Percentiles rank a stretch among this genome's conserved stretches.
Evolutionary conservation across 2,797 vertebrate genomes (phyloP).

Genomic region (Ctenopoma multispine): DNA sequence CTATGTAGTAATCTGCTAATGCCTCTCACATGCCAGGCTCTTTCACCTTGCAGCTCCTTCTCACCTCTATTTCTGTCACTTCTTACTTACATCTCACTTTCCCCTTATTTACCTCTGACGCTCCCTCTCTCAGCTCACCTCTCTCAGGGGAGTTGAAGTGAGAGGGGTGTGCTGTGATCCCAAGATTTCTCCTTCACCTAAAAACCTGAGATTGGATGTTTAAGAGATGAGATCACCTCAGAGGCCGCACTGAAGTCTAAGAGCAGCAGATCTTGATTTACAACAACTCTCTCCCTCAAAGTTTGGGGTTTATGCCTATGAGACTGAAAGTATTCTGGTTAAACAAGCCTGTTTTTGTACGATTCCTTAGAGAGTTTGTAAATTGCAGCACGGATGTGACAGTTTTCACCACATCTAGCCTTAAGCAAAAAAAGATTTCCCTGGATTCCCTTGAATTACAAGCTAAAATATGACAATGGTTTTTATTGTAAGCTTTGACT

Average conservation of each 20-base stretch:
- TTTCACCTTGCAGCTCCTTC: slow-evolving; percentile 48
- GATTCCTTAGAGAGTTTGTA: slow-evolving; percentile 52
- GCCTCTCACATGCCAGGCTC: slow-evolving; percentile 76
- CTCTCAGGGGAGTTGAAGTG: slow-evolving; percentile 33
- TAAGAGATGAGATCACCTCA: slow-evolving; percentile 57
- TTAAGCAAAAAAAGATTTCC: slow-evolving; percentile 72
- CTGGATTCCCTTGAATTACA: slow-evolving; percentile 69
- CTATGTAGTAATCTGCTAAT: slow-evolving; percentile 76
- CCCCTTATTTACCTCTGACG: slow-evolving; percentile 18
- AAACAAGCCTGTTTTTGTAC: slow-evolving; percentile 57
- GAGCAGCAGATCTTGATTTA: slow-evolving; percentile 19
- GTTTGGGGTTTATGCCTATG: slow-evolving; percentile 23
- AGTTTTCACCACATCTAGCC: slow-evolving; percentile 56
- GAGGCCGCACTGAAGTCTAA: slow-evolving; percentile 6
- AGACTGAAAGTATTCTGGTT: slow-evolving; percentile 53
- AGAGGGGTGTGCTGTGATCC: slow-evolving; percentile 27
- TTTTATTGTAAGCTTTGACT: too few species aligned
- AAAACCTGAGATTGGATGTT: slow-evolving; percentile 47
- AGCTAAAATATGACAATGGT: slow-evolving; percentile 66
- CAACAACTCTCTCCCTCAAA: slow-evolving; percentile 20
- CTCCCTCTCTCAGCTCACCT: slow-evolving; percentile 19
- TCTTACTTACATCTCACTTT: slow-evolving; percentile 35
- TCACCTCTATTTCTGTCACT: slow-evolving; percentile 41
- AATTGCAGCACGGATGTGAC: slow-evolving; percentile 43
- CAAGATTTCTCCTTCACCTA: slow-evolving; percentile 58